Base-by-base conservation (phyloP, 2,888 invertebrate genomes). In the Neoitamus cyanurus region DNA sequence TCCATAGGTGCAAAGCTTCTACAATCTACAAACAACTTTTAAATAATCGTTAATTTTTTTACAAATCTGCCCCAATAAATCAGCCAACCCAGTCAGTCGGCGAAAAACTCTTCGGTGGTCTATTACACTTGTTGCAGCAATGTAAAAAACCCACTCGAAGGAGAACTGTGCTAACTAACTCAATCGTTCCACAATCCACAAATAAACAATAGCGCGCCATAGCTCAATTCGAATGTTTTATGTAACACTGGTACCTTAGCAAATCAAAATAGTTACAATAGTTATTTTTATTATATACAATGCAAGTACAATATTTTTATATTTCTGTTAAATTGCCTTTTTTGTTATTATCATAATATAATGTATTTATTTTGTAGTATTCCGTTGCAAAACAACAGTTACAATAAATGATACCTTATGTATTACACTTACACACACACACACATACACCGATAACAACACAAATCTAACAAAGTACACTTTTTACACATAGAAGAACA, bases 191-290 rank as follows among this genome's bases (percentile, higher is more conserved):
- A 58, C 58, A 58, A 58, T 58, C 46, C 36, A 25, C 20, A 72
- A 46, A 72, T 36, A 11, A 83, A 70, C 72, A 72, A 72, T 72
- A 72, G 37, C 28, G 46, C 83, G 31, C 36, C 68, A 70, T 46
- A 70, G 46, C 13, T 25, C 68, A 70, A 68, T 25, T 83, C 75
- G 72, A 37, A 42, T 13, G 15, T 58, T 83, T 72, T 83, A 15
- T 70, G 70, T 37, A 83, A 70, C 37, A 70, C 42, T 85, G 86
- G 87, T 87, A 87, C 87, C 87, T 87, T 85, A 86, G 84, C 78
- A 86, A 87, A 86, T 86, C 86, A 86, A 86, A 86, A 86, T 86
- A 87, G 85, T 78, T 78, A 86, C 85, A 86, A 85, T 85, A 85
- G 85, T 72, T 72, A 72, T 83, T 42, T 69, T 83, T 72, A 83